phyloP scores from a whole-genome alignment of 1,140 invertebrate genomes.

The Thaumatotibia leucotreta region DNA sequence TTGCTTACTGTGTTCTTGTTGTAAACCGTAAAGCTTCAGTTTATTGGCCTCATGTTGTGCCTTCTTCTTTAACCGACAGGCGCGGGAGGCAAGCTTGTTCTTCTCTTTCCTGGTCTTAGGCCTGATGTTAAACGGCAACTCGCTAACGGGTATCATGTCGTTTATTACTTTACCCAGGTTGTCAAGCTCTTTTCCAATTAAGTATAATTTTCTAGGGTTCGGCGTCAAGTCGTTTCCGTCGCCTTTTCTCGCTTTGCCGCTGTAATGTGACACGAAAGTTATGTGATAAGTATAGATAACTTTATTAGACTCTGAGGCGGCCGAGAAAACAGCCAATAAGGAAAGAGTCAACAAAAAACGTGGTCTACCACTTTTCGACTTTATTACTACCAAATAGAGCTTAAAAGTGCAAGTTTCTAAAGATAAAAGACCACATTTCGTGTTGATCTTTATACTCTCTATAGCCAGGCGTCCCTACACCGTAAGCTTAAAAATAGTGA shows the following conservation, averaged over 20 bases:
- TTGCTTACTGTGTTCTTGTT: constrained; percentile 94
- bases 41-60: constrained; percentile 97
- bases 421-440: too few relatives aligned
- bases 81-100: constrained; percentile 97
- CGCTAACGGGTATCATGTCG: constrained; percentile 96
- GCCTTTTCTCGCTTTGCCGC: constrained; percentile 96
- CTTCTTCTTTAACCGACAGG: constrained; percentile 96
- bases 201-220: constrained; percentile 93
- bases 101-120: constrained; percentile 97
- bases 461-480: too few relatives aligned
- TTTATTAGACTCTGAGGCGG: too few relatives aligned
- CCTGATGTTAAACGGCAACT: constrained; percentile 91
- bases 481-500: too few relatives aligned
- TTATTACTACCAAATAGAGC: too few relatives aligned
- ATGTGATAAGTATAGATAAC: too few relatives aligned
- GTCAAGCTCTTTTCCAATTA: constrained; percentile 94
- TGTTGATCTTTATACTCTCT: too few relatives aligned
- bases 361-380: too few relatives aligned
- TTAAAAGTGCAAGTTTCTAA: too few relatives aligned
- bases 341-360: too few relatives aligned
- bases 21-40: constrained; percentile 94
- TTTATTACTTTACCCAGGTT: constrained; percentile 94
- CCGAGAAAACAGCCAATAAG: too few relatives aligned
- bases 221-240: constrained; percentile 98
- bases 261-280: constrained; percentile 48